Base-by-base conservation (phyloP, 2,888 invertebrate genomes). In the Branchipolynoe longqiensis region DNA sequence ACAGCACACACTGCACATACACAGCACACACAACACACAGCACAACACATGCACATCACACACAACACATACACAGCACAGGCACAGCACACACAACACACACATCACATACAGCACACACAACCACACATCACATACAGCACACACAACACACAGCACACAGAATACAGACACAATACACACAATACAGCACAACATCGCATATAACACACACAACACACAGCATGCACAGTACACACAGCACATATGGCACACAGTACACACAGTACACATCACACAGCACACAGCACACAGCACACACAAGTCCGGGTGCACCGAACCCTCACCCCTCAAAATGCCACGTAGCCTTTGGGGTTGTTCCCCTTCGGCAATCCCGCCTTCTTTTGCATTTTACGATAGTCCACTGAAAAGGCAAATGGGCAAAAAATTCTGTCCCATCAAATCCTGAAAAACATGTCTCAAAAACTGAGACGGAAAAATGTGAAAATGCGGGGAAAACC, bases 351-450 rank as follows among this genome's bases (percentile, higher is more conserved):
- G 8, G 41, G n/a, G n/a, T n/a, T 54, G 22, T 38, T 40, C 0
- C 48, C 25, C 48, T 78, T 78, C 18, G 78, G 54, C 28, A 78
- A 48, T 18, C 8, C 33, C n/a, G 6, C 1, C 48, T 78, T 78
- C 78, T 41, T 48, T 48, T 78, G 25, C 78, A 78, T 78, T 78
- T 25, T 78, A 54, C 78, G 78, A 28, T 4, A 78, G 31, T 78
- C 78, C 41, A 78, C 78, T 78, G 78, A 18, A 78, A 78, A 48
- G 3, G 33, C 22, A 69, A 69, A 38, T 38, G 38, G 6, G 38
- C 38, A 8, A 6, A 69, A n/a, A 58, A 14, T n/a, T 14, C 18
- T 25, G 25, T 58, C 58, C 48, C 48, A 48, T 48, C 8, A 48
- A 48, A 48, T 12, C 18, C 48, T n/a, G n/a, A n/a, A n/a, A n/a